A percentile compares a stretch with the other conserved stretches of the same genome.
These are phyloP conservation scores for Montipora cactus DNA, from an alignment of 64 coral and sea anemone species.

Conservation along the genomic window DNA sequence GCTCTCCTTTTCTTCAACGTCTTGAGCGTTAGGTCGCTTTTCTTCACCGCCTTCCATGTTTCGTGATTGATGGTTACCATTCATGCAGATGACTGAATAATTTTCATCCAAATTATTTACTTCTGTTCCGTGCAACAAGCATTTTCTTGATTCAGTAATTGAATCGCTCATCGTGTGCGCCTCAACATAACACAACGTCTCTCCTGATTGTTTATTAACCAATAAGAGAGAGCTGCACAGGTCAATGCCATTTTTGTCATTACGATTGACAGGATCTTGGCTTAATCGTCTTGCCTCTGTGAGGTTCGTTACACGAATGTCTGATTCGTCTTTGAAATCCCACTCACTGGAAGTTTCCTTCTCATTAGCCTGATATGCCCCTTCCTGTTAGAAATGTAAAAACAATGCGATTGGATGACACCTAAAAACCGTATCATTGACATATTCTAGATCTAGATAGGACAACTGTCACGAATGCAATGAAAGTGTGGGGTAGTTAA, in stretches of 20 bases:
- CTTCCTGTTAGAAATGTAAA: neutral
- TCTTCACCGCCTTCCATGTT: neutral
- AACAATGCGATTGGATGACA: neutral
- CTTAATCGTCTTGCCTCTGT: neutral
- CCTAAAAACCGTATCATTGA: neutral
- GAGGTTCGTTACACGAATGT: neutral
- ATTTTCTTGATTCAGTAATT: neutral
- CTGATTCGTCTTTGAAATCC: constrained; percentile 20
- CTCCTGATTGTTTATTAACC: neutral
- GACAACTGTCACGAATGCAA: too few relatives aligned
- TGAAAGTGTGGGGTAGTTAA: too few relatives aligned
- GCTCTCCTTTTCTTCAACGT: neutral
- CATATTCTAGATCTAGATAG: neutral
- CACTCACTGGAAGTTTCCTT: neutral
- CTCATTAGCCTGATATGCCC: neutral
- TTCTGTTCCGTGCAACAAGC: neutral
- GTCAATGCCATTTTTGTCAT: neutral
- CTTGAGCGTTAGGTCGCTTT: neutral
- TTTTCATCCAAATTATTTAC: neutral
- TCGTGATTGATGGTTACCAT: neutral
- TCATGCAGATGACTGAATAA: neutral
- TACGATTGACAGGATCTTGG: neutral
- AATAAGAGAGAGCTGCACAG: neutral
- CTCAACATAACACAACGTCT: neutral
- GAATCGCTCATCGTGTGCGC: neutral